These are phyloP conservation scores for Archivesica marissinica DNA, from an alignment of 1,140 invertebrate species.

Conservation along the genomic window DNA sequence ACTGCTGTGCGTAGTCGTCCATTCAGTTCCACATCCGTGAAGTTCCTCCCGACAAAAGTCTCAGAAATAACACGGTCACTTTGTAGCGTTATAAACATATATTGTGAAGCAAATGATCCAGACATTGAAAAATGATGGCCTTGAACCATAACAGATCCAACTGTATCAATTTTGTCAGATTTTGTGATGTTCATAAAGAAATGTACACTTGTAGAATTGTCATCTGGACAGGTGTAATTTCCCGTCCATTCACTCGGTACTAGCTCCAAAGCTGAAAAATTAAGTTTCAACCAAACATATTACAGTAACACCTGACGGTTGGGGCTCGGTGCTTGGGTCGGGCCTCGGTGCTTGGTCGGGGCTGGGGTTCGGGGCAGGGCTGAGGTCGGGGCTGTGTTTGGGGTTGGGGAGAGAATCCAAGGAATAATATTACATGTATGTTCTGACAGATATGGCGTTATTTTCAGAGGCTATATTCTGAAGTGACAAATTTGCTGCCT, in stretches of 20 bases:
- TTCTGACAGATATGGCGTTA: no score
- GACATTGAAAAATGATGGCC: conserved; percentile 35
- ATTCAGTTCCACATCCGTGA: conserved; percentile 50
- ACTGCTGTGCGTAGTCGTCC: not conserved
- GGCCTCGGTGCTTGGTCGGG: no score
- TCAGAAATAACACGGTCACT: conserved; percentile 23
- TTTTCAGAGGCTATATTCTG: no score
- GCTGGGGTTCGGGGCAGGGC: no score
- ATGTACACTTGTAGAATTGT: not conserved
- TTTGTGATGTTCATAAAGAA: conserved; percentile 56
- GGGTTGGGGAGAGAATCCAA: no score
- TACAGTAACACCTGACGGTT: no score
- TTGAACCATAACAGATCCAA: conserved; percentile 1
- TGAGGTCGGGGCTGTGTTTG: no score
- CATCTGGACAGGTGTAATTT: conserved; percentile 53
- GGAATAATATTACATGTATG: no score
- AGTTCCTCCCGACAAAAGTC: conserved; percentile 30
- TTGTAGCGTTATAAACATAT: conserved; percentile 41
- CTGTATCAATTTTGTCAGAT: conserved; percentile 39
- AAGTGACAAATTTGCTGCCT: no score
- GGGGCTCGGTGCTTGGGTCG: no score
- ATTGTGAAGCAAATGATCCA: conserved; percentile 42
- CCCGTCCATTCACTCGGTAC: conserved; percentile 47
- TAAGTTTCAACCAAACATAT: no score
- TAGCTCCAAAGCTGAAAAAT: conserved; percentile 27